Percentiles rank a stretch among this genome's conserved stretches.
phyloP scores from a whole-genome alignment of 2,888 invertebrate species.

The Dynastes tityus region DNA sequence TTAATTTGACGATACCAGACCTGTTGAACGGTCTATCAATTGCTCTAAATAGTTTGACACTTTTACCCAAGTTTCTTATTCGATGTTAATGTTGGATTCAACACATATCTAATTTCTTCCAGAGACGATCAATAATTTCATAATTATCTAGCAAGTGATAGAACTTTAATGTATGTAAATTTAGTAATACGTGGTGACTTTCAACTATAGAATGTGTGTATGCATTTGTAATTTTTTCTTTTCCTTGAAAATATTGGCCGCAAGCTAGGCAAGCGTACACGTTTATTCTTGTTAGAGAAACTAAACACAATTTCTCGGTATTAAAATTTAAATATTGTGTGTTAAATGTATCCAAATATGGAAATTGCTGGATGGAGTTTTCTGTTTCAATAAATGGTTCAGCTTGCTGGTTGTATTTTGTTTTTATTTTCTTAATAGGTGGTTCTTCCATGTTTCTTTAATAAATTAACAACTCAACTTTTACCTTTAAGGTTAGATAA shows the following conservation, averaged over 20 bases:
- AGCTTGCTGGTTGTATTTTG: not conserved
- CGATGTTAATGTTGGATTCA: constrained; percentile 97
- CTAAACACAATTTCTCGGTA: constrained; percentile 99
- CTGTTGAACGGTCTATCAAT: constrained; percentile 97
- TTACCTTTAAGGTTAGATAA: no score
- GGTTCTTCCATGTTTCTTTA: constrained; percentile 11
- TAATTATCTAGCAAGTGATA: constrained; percentile 99
- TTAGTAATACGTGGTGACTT: constrained; percentile 97
- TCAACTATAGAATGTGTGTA: constrained; percentile 99
- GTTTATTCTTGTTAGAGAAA: constrained; percentile 97
- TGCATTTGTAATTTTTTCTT: constrained; percentile 98
- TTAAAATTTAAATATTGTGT: constrained; percentile 98
- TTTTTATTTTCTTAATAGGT: constrained; percentile 10
- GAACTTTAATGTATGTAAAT: constrained; percentile 96
- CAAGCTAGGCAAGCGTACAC: constrained; percentile 99
- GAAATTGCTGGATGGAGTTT: constrained; percentile 78
- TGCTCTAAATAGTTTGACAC: constrained; percentile 91
- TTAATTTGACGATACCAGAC: constrained; percentile 97
- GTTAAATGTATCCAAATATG: constrained; percentile 98
- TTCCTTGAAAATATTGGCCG: constrained; percentile 98
- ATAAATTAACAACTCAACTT: no score
- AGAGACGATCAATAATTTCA: constrained; percentile 97
- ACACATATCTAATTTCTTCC: constrained; percentile 98
- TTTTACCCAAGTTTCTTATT: constrained; percentile 86
- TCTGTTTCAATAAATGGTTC: constrained; percentile 21